Evolutionary conservation across 2,888 invertebrate species (phyloP), one percentile per base, ranked within the genome.

Genomic region (Drosophila seclusa): DNA sequence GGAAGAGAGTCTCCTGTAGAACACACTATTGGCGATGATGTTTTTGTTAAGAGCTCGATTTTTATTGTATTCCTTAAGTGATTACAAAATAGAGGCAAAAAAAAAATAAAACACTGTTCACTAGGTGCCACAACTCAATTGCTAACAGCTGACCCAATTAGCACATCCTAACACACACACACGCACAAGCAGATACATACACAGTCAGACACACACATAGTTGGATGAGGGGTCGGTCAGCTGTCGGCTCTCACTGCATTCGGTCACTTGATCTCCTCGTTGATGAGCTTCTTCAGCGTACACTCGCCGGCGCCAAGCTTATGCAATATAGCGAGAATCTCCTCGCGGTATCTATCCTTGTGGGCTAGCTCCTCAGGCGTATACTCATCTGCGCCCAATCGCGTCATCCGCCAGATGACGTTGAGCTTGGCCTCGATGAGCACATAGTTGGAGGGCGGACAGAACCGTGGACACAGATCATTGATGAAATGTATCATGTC

Each of bases 271-370:
- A 93, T 91, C 78, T 93, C 92, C 71, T 92, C 90, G 24, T 82
- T 90, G 34, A 93, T 91, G 18, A 93, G 83, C 73, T 91, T 91
- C 76, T 90, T 92, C 0, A 93, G 78, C 29, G 91, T 92, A 62
- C 93, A 93, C 70, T 93, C 93, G 34, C 93, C 93, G 21, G 92
- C 92, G 2, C 92, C 89, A 42, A 93, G 78, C 81, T 92, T 92
- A 54, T 92, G 90, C 42, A 93, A 68, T 4, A 92, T 85, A 36
- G 87, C 88, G 27, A 93, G 78, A n/a, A 93, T 90, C 55, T 93
- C 92, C 49, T 91, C 86, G n/a, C 93, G 92, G 74, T 92, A 93
- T n/a, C 90, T 90, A 77, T 91, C 91, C 60, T 91, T 86, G 68
- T 86, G 87, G n/a, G 83, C 78, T 68, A 90, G 73, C 71, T 93